Evolutionary conservation across 2,113 vertebrate species (phyloP).

Genomic region (Halichoeres trimaculatus): DNA sequence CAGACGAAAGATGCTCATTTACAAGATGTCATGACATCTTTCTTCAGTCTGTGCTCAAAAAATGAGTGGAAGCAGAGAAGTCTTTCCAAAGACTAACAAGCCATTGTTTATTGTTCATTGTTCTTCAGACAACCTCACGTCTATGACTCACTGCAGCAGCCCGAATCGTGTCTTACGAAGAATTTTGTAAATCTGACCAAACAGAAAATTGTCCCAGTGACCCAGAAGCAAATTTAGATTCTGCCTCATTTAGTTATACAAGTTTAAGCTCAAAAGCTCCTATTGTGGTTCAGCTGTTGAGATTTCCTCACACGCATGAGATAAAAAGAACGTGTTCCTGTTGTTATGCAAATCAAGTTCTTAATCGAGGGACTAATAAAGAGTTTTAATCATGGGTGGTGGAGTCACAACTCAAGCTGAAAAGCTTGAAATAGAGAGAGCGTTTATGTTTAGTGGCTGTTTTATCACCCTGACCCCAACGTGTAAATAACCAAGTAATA

Average conservation of each 20-base stretch:
- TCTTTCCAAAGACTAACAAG: slow-evolving; percentile 40
- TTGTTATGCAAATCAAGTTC: not conserved
- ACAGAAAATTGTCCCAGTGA: slow-evolving; percentile 35
- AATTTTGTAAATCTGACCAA: slow-evolving; percentile 28
- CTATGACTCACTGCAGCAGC: slow-evolving; percentile 32
- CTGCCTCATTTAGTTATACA: slow-evolving; percentile 28
- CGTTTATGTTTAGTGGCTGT: not conserved
- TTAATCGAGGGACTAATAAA: slow-evolving; percentile 5
- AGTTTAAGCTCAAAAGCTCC: not conserved
- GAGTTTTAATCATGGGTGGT: not conserved
- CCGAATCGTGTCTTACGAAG: slow-evolving; percentile 35
- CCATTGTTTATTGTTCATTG: slow-evolving; percentile 37
- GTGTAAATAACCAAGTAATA: not conserved
- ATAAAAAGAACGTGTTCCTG: not conserved
- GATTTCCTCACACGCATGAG: not conserved
- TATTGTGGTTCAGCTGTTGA: not conserved
- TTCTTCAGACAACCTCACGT: not conserved
- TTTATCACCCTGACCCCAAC: too few relatives aligned
- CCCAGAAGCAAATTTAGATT: slow-evolving; percentile 32
- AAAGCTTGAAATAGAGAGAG: too few relatives aligned
- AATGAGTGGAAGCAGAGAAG: slow-evolving; percentile 9
- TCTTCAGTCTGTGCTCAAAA: slow-evolving; percentile 25
- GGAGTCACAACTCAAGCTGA: not conserved
- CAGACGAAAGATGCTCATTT: slow-evolving; percentile 8
- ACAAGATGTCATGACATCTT: slow-evolving; percentile 35